Evolutionary conservation across 2,888 invertebrate species (phyloP), one percentile per base, ranked within the genome.

Genomic region (Fragum sueziense): DNA sequence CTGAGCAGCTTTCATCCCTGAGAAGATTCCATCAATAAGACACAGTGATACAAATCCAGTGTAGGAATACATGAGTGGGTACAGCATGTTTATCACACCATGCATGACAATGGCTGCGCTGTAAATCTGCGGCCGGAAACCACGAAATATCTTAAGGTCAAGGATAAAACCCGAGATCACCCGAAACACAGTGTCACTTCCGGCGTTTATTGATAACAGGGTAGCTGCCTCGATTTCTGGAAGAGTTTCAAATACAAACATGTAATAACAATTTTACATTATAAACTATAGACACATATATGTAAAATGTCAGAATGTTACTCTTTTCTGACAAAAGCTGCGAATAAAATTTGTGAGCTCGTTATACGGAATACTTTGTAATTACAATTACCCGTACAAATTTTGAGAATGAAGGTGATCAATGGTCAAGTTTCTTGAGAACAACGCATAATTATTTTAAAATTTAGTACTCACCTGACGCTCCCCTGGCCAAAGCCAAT

Each of bases 141-240:
- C 78, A 41, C 85, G 82, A n/a, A 89, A 78, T 6, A 69, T 17
- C 41, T 84, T 83, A n/a, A 87, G 47, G 57, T 89, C 89, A 4
- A 89, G 73, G 9, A 90, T n/a, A 52, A 87, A 41, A 6, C 90
- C 89, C 4, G 87, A 77, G 0, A 81, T 27, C 9, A 90, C 84
- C 27, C 90, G 80, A 1, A 86, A 86, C 0, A 87, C 34, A 2
- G 88, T 86, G 76, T 89, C 89, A 67, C 75, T 72, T 0, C 86
- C 83, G 9, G 89, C 89, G 2, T 80, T 75, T 0, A 89, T 82
- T 0, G 89, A 87, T 47, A 90, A 59, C 0, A 88, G 65, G 34
- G 85, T 72, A 0, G 90, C 89, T 25, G 88, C 87, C 34, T 89
- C 80, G 2, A 85, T 76, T 9, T 85, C 85, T 68, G 33, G 2